phyloP scores from a whole-genome alignment of 2,113 vertebrate species.

The Chloropsis hardwickii region DNA sequence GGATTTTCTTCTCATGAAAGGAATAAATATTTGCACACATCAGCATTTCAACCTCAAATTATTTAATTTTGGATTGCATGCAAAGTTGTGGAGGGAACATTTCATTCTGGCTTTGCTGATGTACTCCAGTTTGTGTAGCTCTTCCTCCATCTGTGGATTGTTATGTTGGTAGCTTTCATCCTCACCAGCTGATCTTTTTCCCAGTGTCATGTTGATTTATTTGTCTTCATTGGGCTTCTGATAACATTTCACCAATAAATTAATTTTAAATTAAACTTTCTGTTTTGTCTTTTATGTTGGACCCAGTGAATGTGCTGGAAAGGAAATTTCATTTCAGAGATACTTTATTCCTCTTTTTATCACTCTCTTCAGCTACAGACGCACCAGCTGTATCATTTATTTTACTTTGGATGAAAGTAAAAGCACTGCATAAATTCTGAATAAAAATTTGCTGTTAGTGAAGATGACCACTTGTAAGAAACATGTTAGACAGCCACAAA shows the following conservation, averaged over 20 bases:
- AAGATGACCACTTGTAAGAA: neutral
- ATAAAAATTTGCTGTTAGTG: neutral
- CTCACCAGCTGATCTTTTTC: constrained; percentile 45
- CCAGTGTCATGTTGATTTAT: constrained; percentile 34
- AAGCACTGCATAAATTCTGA: neutral
- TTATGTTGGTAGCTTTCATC: constrained; percentile 7
- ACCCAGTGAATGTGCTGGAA: neutral
- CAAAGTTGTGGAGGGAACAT: neutral
- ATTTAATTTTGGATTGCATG: neutral
- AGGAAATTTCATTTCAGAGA: constrained; percentile 49
- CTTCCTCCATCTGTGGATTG: neutral
- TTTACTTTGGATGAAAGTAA: constrained; percentile 13
- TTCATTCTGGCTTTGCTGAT: neutral
- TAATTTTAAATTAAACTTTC: constrained; percentile 48
- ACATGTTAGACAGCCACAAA: neutral
- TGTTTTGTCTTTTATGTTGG: constrained; percentile 6
- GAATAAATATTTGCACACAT: constrained; percentile 5
- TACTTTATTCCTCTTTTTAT: constrained; percentile 51
- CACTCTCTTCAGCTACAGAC: neutral
- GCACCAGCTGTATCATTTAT: constrained; percentile 15
- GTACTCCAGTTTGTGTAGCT: constrained; percentile 8
- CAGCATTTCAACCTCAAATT: neutral
- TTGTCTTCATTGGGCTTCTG: neutral
- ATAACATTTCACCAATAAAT: constrained; percentile 55
- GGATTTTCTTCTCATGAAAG: neutral